Conservation (phyloP, 2,113 vertebrate genomes). For the Marmota monax region DNA sequence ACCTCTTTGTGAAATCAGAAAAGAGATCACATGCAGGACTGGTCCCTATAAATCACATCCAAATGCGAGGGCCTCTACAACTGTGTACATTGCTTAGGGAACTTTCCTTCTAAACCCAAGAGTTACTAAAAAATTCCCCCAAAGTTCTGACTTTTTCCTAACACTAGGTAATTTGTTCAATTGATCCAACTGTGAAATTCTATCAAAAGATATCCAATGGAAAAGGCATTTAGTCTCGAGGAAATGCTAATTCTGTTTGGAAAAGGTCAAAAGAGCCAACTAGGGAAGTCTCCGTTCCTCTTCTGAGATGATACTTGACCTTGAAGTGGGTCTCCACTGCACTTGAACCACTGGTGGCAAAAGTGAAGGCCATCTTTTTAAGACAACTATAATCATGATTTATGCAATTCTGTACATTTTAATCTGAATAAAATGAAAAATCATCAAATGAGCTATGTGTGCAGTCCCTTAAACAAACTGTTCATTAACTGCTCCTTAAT, state of each 20-base stretch:
- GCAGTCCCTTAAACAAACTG: conserved; percentile 83
- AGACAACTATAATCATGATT: conserved; percentile 79
- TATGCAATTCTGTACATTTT: conserved; percentile 80
- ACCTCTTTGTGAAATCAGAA: not conserved
- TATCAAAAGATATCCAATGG: not conserved
- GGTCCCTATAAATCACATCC: not conserved
- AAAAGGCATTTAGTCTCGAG: conserved; percentile 13
- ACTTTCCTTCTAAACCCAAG: not conserved
- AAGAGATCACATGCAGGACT: not conserved
- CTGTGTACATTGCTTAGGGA: not conserved
- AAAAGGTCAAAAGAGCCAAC: not conserved
- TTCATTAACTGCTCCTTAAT: conserved; percentile 81
- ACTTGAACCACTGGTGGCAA: conserved; percentile 64
- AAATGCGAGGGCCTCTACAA: not conserved
- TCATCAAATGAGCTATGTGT: conserved; percentile 81
- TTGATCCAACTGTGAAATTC: not conserved
- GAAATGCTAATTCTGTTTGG: not conserved
- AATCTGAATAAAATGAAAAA: conserved; percentile 78
- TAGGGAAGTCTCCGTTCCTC: not conserved
- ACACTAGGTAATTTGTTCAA: not conserved
- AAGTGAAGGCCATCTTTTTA: conserved; percentile 78
- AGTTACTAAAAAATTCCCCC: not conserved
- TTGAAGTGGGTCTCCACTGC: not conserved
- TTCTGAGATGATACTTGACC: not conserved
- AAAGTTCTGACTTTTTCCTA: not conserved